Evolutionary conservation across 1,140 invertebrate species (phyloP), one percentile per base, ranked within the genome.

Genomic region (Adelges cooleyi): DNA sequence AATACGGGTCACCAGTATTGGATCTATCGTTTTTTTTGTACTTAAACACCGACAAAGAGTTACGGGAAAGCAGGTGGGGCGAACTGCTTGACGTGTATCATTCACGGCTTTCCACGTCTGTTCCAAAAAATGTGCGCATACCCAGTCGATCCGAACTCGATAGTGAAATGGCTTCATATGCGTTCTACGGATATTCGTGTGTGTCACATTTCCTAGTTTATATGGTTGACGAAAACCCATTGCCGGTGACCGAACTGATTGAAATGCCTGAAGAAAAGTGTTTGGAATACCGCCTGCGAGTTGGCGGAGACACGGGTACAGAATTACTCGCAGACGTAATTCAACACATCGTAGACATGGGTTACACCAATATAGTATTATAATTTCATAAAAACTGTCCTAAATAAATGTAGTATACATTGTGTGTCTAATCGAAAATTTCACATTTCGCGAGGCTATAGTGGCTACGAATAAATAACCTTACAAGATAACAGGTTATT

Each of bases 11-110:
- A 13, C 76, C 75, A 0, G 68, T 71, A 0, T 66, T 74, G 1
- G 78, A 80, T 42, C 29, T 79, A 2, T 72, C 74, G 0, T 74
- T 76, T 15, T 76, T 75, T 23, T 23, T 78, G 0, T 77, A 73
- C 66, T 52, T 77, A 5, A 72, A 71, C 46, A 73, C 73, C 3
- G 67, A 70, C 8, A 65, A 36, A 0, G 54, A 69, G 2, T 6
- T 70, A 17, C 69, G 68, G 62, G 66, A 33, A 51, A 53, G 67
- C 0, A 59, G 71, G 27, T 72, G 75, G 20, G 51, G 69, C 2
- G 65, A 71, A 0, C 54, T 78, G 0, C 67, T 78, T 1, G 18
- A 66, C 13, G 65, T 36, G 0, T 79, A 79, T 53, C 70, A 74
- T 25, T 66, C 13, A 3, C n/a, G 18, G 2, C 20, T 52, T 10